Base-by-base conservation (phyloP, 2,888 invertebrate species). In the Lithophane semibrunnea region DNA sequence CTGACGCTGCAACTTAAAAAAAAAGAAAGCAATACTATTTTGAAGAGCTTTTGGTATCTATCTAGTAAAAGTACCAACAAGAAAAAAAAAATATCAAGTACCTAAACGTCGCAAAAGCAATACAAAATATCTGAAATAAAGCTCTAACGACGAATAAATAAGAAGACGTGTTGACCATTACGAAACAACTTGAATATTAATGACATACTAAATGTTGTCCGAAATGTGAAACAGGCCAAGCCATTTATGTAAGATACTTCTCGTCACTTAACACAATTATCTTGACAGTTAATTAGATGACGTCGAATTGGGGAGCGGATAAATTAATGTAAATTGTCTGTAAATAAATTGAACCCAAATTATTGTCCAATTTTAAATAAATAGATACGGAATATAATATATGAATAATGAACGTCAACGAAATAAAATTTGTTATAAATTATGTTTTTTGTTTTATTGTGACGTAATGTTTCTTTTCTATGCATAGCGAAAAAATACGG, bases 381-480 rank as follows among this genome's bases (percentile, higher is more conserved):
- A 83, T 81, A 83, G 80, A 71, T 79, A 87, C 67, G 66, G 61
- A 82, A 83, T 85, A 77, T 89, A 82, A 83, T 85, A 77, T 89
- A 89, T 92, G 89, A 89, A 91, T 91, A 90, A 85, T 87, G 80
- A 86, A 82, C 86, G 82, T 91, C 90, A 91, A 90, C 90, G 90
- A 92, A 92, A 89, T 91, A 92, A 90, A 92, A 61, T 88, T 90
- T 90, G 88, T 88, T 89, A 91, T 88, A 88, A 88, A 88, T 77
- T 73, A 87, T 42, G 16, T 44, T 63, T 64, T 80, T 77, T 81
- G 82, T 88, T 80, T 86, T 73, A 86, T 84, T 82, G 29, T 61
- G 37, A n/a, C 10, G 13, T 8, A 21, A 52, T 52, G 8, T 54
- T 74, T 63, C 0, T 29, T 49, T 76, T 67, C 16, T 18, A 18